These are phyloP conservation scores for Branchipolynoe longqiensis DNA, from an alignment of 2,888 invertebrate genomes.

Conservation along the genomic window DNA sequence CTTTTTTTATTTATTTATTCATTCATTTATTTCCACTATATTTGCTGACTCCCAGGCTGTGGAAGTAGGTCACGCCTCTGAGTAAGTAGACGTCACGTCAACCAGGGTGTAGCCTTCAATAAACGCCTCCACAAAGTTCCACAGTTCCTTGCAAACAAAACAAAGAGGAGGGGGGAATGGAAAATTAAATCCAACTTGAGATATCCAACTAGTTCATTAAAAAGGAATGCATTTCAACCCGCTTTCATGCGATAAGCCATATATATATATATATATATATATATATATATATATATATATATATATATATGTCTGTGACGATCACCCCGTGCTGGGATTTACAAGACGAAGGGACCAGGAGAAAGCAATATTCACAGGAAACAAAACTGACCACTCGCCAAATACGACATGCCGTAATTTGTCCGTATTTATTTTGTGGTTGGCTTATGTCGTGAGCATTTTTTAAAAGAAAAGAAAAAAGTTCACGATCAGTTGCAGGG, in stretches of 20 bases:
- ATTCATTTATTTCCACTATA: neutral
- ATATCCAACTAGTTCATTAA: too few relatives aligned
- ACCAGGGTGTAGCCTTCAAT: slow-evolving; percentile 37
- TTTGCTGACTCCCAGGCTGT: neutral
- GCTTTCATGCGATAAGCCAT: neutral
- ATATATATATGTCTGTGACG: neutral
- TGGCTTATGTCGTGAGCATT: too few relatives aligned
- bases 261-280: neutral
- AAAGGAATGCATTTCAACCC: neutral
- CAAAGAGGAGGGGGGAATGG: too few relatives aligned
- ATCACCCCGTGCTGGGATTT: too few relatives aligned
- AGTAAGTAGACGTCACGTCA: slow-evolving; percentile 40
- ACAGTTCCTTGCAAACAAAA: slow-evolving; percentile 38
- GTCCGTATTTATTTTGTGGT: too few relatives aligned
- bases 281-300: neutral
- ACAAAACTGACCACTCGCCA: too few relatives aligned
- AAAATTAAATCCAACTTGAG: too few relatives aligned
- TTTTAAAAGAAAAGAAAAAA: too few relatives aligned
- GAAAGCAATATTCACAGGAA: too few relatives aligned
- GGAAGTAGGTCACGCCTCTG: neutral
- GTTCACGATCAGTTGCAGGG: too few relatives aligned
- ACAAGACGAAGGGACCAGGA: too few relatives aligned
- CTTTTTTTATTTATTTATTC: neutral
- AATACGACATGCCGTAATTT: too few relatives aligned
- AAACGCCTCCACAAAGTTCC: slow-evolving; percentile 51